Evolutionary conservation across 53 echinoderm and acorn worm species (phyloP), one percentile per base, ranked within the genome.

Genomic region (Apostichopus leukothele): DNA sequence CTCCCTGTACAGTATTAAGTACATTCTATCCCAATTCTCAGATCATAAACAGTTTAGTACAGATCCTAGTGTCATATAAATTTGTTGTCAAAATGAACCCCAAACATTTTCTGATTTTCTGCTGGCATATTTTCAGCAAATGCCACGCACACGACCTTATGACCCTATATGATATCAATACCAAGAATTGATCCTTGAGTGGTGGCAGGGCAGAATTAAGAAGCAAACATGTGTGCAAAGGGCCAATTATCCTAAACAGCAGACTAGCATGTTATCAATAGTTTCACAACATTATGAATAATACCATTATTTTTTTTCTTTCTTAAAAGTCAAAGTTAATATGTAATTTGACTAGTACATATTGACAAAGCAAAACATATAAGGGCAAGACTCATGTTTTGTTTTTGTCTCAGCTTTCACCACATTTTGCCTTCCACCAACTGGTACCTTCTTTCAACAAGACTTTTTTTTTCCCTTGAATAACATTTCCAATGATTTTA

Each of bases 91-190:
- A 50, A 50, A 25, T 50, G 25, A 76, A 76, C 23, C 50, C 76
- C 63, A 63, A 63, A 63, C 63, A 63, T 63, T 63, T 13, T 63
- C 63, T 16, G 12, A 63, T 63, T 63, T 63, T 63, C 39, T 39
- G 11, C 63, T 63, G 63, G 63, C 63, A 63, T 63, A 63, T 7
- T 63, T 39, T 63, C 63, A 63, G 63, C 16, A 63, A 63, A 63
- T 63, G 63, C 11, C 63, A 63, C 4, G 63, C 16, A 39, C 39
- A 63, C 16, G 79, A 79, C 39, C 53, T 52, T 27, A 18, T 79
- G 79, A 79, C 79, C 79, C 51, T 51, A 7, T 79, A 13, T 53
- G 79, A 79, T 53, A 79, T 79, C 7, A 79, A 79, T 79, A 79
- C 79, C 79, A 79, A 53, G 63, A 63, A 63, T 63, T 16, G 12